Percentiles rank a stretch among this genome's conserved stretches.
Evolutionary conservation across 2,888 invertebrate genomes (phyloP).

Genomic region (Azorinus chamasolen): DNA sequence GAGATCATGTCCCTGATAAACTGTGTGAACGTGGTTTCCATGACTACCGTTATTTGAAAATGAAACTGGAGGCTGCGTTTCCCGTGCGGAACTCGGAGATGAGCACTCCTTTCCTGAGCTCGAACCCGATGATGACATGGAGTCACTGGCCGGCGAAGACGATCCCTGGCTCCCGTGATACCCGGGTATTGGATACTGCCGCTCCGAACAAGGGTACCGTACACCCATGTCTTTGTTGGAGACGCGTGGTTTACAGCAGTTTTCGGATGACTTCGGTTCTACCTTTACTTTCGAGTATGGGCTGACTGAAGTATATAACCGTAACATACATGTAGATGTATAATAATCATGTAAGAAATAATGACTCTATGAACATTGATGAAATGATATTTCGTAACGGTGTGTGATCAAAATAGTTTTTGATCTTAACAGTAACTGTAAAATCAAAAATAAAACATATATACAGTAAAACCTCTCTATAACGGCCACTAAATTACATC

Average conservation of each 20-base stretch:
- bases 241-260: slow-evolving; percentile 60
- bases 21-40: slow-evolving; percentile 11
- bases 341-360: background rate
- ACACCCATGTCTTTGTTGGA: slow-evolving; percentile 32
- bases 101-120: slow-evolving; percentile 45
- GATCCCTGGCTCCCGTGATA: slow-evolving; percentile 63
- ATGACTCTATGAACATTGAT: background rate
- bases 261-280: slow-evolving; percentile 60
- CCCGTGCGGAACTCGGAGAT: slow-evolving; percentile 28
- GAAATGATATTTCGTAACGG: too few relatives aligned
- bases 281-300: slow-evolving; percentile 72
- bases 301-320: slow-evolving; percentile 65
- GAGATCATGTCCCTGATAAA: slow-evolving; percentile 51
- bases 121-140: slow-evolving; percentile 65
- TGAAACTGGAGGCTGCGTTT: background rate
- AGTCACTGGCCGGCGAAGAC: slow-evolving; percentile 58
- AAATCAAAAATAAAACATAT: too few relatives aligned
- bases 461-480: too few relatives aligned
- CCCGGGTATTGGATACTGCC: slow-evolving; percentile 29
- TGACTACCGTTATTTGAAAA: background rate
- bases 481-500: too few relatives aligned
- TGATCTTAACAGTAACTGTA: too few relatives aligned
- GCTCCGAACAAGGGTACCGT: slow-evolving; percentile 53
- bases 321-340: too few relatives aligned
- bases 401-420: too few relatives aligned